A percentile compares a stretch with the other conserved stretches of the same genome.
Evolutionary conservation across 2,888 invertebrate species (phyloP).

Genomic region (Stenoptilia bipunctidactyla): DNA sequence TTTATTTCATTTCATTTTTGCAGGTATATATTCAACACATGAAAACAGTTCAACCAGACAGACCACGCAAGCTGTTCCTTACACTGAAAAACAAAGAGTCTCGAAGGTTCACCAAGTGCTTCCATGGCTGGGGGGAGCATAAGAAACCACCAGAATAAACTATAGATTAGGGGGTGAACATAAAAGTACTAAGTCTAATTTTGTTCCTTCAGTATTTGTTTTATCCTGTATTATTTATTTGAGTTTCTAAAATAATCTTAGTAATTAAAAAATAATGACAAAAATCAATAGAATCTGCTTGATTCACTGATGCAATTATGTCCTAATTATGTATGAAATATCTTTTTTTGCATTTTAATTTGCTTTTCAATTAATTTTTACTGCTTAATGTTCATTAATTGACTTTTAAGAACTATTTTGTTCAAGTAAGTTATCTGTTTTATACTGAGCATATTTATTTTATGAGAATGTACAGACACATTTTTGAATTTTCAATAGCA

Average conservation of each 20-base stretch:
- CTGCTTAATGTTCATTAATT: too few relatives aligned
- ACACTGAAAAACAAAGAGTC: slow-evolving; percentile 98
- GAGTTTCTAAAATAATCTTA: too few relatives aligned
- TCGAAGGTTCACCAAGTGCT: slow-evolving; percentile 94
- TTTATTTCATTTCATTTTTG: background rate
- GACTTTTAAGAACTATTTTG: too few relatives aligned
- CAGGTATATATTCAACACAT: slow-evolving; percentile 98
- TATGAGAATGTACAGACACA: background rate
- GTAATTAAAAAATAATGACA: too few relatives aligned
- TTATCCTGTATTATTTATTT: background rate
- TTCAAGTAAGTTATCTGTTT: too few relatives aligned
- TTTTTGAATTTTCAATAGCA: background rate
- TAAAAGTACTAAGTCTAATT: slow-evolving; percentile 5
- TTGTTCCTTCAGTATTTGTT: background rate
- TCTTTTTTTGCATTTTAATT: too few relatives aligned
- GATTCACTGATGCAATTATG: too few relatives aligned
- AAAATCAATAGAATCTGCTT: too few relatives aligned
- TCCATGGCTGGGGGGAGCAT: slow-evolving; percentile 97
- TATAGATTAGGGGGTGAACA: slow-evolving; percentile 9
- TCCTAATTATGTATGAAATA: too few relatives aligned
- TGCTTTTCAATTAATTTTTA: too few relatives aligned
- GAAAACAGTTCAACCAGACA: slow-evolving; percentile 93
- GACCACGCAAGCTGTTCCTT: slow-evolving; percentile 90
- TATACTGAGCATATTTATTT: too few relatives aligned
- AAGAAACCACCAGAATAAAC: slow-evolving; percentile 82